Conservation (phyloP, 2,888 invertebrate species). For the Pseudeuparius sepicola region DNA sequence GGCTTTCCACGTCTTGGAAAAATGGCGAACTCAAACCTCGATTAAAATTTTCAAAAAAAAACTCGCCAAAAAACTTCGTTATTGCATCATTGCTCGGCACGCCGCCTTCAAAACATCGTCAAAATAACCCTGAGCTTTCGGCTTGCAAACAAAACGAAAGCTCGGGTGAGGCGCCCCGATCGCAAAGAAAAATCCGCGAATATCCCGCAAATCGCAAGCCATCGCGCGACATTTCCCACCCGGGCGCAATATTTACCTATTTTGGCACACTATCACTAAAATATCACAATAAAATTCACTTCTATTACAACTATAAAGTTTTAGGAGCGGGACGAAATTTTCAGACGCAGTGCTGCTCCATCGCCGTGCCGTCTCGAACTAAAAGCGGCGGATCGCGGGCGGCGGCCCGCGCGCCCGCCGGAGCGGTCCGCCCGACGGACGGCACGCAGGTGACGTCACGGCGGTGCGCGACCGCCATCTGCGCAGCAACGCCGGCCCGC, state of each 20-base stretch:
- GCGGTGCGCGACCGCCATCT: conserved; percentile 26
- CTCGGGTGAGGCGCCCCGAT: background rate
- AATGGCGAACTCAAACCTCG: conserved; percentile 37
- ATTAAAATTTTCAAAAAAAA: conserved; percentile 18
- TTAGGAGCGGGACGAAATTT: conserved; percentile 17
- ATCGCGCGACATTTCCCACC: conserved; percentile 6
- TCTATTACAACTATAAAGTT: conserved; percentile 28
- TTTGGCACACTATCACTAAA: conserved; percentile 42
- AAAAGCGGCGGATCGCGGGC: too few relatives aligned
- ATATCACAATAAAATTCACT: conserved; percentile 41
- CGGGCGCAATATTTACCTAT: conserved; percentile 37
- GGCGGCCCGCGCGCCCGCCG: conserved; percentile 1
- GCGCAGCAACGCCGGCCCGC: conserved; percentile 26
- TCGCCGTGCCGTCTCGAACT: conserved; percentile 14
- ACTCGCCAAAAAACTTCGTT: conserved; percentile 8
- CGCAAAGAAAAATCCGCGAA: background rate
- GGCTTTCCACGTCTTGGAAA: conserved; percentile 39
- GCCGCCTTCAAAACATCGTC: too few relatives aligned
- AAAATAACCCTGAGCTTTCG: too few relatives aligned
- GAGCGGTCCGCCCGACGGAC: background rate
- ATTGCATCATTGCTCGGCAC: too few relatives aligned
- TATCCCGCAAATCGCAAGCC: background rate
- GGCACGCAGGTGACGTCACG: conserved; percentile 29
- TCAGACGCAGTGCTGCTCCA: conserved; percentile 17
- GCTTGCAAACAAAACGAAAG: conserved; percentile 1